Base-by-base conservation (phyloP, 2,797 vertebrate species). In the Phylloscopus collybita region DNA sequence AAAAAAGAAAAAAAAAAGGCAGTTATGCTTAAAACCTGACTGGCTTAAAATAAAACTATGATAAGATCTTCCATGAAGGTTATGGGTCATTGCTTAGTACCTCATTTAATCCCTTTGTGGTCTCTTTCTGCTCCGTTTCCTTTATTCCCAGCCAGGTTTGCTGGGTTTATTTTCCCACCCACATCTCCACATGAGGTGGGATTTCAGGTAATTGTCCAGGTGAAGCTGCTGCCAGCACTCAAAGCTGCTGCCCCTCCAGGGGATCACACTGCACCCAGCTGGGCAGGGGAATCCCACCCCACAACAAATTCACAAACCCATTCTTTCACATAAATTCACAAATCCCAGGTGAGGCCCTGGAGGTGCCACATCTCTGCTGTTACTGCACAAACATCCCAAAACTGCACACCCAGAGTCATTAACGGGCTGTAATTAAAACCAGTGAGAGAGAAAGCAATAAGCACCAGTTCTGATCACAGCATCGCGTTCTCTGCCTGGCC, bases 111-210 rank as follows among this genome's bases (percentile, higher is more conserved):
- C 94, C 96, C 93, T 97, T 61, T 72, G 85, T 93, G 95, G 95
- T 76, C 87, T 96, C 97, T 96, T 97, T 97, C 95, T 97, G 96
- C 94, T 96, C 90, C 49, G 79, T 97, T 97, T 97, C 97, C 94
- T 85, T 96, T 92, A 89, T 47, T 11, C 18, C 65, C 54, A 45
- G 0, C 30, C 70, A 4, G 15, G 16, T 3, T 42, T 16, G 3
- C 5, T 7, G 2, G 2, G 19, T 20, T 5, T 7, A 3, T 9
- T 34, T 32, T 3, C 27, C 42, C 21, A 36, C 30, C 32, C 38
- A 3, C 29, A 2, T 2, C 36, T 7, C 49, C 45, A 2, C 0
- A 0, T 2, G 1, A 1, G 0, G 3, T 7, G 54, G 19, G 38
- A 47, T 47, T 29, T 19, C 82, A 60, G 59, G 69, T 4, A 5